Evolutionary conservation across 2,888 invertebrate genomes (phyloP).

Genomic region (Coelopa pilipes): DNA sequence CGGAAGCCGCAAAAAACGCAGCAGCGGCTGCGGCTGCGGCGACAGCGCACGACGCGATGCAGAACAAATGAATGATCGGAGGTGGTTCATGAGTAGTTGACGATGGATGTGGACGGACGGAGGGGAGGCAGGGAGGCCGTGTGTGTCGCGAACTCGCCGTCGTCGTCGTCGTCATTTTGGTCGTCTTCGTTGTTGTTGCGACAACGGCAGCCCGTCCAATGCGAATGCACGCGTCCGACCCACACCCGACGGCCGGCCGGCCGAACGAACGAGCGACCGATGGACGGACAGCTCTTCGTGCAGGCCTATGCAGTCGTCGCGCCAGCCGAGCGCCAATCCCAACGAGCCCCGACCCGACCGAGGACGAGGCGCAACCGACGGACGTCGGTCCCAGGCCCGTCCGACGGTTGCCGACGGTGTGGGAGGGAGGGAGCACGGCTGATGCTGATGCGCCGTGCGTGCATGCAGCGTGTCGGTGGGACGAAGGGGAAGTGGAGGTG

Average conservation of each 20-base stretch:
- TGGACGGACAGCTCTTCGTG: neutral
- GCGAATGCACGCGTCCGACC: neutral
- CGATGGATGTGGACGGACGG: too few species aligned
- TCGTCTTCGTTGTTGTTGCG: neutral
- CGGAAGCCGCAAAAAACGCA: too few species aligned
- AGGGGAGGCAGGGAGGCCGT: too few species aligned
- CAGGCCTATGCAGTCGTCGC: neutral
- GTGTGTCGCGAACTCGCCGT: neutral
- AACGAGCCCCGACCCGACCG: neutral
- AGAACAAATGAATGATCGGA: too few species aligned
- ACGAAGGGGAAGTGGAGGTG: too few species aligned
- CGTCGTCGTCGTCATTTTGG: neutral
- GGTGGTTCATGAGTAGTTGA: too few species aligned
- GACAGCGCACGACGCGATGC: too few species aligned
- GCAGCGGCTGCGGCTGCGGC: too few species aligned
- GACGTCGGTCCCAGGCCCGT: neutral
- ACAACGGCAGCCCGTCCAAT: neutral
- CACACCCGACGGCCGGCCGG: too few species aligned
- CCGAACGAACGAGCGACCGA: neutral
- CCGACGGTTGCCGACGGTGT: neutral
- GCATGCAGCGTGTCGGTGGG: neutral
- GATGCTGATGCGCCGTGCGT: neutral
- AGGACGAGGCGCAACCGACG: neutral
- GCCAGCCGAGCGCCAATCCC: neutral
- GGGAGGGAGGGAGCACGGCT: too few species aligned